phyloP scores from a whole-genome alignment of 2,113 vertebrate species.

The pig (Sus scrofa) region T2T-Sscrofa CM000812.6:192434001-192434500 shows the following conservation, averaged over 20 bases:
- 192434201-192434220: neutral
- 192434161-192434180: neutral
- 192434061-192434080: neutral
- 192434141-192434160: neutral
- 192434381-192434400: rapidly evolving
- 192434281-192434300: neutral
- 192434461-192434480: conserved; percentile 39
- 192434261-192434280: neutral
- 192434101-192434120: neutral
- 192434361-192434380: neutral
- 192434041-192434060: neutral
- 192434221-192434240: neutral
- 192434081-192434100: neutral
- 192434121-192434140: neutral
- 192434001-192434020: neutral
- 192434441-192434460: neutral
- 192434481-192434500: conserved; percentile 39
- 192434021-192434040: neutral
- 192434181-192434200: neutral
- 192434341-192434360: rapidly evolving
- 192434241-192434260: rapidly evolving
- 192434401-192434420: rapidly evolving
- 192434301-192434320: neutral
- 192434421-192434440: too few relatives aligned
- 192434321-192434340: neutral